phyloP scores from a whole-genome alignment of 37 sponge, comb jelly and placozoan genomes.

The Ephydatia muelleri region DNA sequence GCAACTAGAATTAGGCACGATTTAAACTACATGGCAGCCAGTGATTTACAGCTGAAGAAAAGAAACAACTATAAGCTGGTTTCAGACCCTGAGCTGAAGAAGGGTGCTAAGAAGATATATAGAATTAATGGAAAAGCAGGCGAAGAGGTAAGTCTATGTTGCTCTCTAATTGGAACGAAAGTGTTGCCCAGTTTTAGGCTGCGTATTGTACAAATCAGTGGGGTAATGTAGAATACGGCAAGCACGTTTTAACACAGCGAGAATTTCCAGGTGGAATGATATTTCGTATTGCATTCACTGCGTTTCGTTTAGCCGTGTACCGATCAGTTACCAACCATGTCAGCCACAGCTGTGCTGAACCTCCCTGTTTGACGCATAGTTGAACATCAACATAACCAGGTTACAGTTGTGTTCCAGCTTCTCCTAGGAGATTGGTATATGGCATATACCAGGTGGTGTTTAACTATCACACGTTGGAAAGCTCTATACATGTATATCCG shows the following conservation, averaged over 20 bases:
- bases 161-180: constrained; percentile 52
- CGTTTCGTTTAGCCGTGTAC: no score
- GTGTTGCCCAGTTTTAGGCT: not conserved
- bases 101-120: constrained; percentile 74
- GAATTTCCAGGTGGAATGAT: not conserved
- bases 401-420: no score
- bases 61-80: constrained; percentile 85
- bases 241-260: not conserved
- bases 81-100: constrained; percentile 80
- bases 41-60: constrained; percentile 40
- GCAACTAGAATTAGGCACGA: not conserved
- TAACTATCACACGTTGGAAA: no score
- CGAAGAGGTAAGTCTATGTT: constrained; percentile 68
- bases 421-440: no score
- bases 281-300: not conserved
- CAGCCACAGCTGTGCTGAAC: no score
- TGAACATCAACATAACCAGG: no score
- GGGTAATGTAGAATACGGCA: no score
- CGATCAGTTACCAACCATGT: no score
- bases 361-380: no score
- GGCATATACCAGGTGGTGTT: no score
- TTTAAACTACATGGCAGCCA: constrained; percentile 28
- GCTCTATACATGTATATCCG: no score
- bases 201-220: not conserved
- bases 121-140: constrained; percentile 66